phyloP scores from a whole-genome alignment of 2,888 invertebrate species.

The Lasioglossum leucozonium region DNA sequence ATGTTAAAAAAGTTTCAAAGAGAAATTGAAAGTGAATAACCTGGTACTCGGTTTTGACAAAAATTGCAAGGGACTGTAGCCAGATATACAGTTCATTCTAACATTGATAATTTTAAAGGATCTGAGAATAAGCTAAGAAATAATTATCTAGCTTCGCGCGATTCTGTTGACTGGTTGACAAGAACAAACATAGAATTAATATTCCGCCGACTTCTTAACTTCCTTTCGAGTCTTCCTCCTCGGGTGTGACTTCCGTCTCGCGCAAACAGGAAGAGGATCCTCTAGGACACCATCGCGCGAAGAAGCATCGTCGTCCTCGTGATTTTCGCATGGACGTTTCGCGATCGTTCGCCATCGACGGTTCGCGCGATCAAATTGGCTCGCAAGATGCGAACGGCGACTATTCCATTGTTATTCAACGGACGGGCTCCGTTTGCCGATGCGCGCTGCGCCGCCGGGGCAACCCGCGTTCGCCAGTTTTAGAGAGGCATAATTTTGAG shows the following conservation, averaged over 20 bases:
- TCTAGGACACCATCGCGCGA: not conserved
- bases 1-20: no score
- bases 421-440: slow-evolving; percentile 17
- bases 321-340: not conserved
- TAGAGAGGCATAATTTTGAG: slow-evolving; percentile 47
- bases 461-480: slow-evolving; percentile 26
- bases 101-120: no score
- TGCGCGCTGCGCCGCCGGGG: slow-evolving; percentile 34
- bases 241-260: slow-evolving; percentile 64
- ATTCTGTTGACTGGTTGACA: not conserved
- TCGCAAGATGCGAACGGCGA: slow-evolving; percentile 16
- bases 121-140: no score
- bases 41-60: no score
- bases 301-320: not conserved
- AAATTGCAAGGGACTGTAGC: no score
- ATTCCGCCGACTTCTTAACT: slow-evolving; percentile 54
- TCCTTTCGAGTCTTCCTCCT: slow-evolving; percentile 49
- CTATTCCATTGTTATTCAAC: slow-evolving; percentile 48
- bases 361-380: slow-evolving; percentile 25
- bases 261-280: slow-evolving; percentile 51
- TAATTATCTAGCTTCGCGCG: no score
- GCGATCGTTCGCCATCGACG: not conserved
- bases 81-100: no score
- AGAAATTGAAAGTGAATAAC: no score
- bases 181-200: slow-evolving; percentile 45